Evolutionary conservation across 2,797 vertebrate species (phyloP).

Genomic region (Ceryle rudis): DNA sequence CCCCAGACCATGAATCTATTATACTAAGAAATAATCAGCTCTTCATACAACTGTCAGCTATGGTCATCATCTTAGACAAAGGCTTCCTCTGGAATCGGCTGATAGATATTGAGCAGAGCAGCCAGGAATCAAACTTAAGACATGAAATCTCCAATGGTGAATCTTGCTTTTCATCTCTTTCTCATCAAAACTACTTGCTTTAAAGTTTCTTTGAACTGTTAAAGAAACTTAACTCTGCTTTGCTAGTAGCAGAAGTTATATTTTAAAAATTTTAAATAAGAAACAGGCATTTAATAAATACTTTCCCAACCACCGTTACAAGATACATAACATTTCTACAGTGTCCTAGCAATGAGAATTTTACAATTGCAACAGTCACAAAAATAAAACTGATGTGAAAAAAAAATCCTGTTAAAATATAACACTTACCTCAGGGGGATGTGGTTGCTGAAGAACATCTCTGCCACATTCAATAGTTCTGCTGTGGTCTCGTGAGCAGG

Average conservation of each 20-base stretch:
- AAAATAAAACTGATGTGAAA: neutral
- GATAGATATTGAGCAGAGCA: neutral
- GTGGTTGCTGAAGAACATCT: slow-evolving; percentile 98
- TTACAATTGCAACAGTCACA: neutral
- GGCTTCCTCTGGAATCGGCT: neutral
- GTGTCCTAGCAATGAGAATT: neutral
- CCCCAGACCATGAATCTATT: neutral
- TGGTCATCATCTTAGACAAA: neutral
- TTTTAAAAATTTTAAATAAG: neutral
- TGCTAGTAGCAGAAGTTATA: neutral
- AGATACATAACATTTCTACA: neutral
- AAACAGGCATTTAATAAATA: neutral
- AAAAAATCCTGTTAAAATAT: neutral
- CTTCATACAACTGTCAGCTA: neutral
- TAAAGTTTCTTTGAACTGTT: neutral
- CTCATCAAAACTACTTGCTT: neutral
- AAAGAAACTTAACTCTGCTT: neutral
- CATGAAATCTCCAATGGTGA: fast-evolving
- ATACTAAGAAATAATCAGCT: neutral
- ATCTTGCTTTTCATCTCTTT: neutral
- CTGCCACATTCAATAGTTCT: slow-evolving; percentile 91
- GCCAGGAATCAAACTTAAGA: neutral
- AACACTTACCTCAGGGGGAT: slow-evolving; percentile 91
- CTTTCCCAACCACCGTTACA: neutral
- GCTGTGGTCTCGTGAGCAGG: slow-evolving; percentile 87